Evolutionary conservation across 2,113 vertebrate genomes (phyloP), one percentile per base, ranked within the genome.

Genomic region (Setophaga kirtlandii): DNA sequence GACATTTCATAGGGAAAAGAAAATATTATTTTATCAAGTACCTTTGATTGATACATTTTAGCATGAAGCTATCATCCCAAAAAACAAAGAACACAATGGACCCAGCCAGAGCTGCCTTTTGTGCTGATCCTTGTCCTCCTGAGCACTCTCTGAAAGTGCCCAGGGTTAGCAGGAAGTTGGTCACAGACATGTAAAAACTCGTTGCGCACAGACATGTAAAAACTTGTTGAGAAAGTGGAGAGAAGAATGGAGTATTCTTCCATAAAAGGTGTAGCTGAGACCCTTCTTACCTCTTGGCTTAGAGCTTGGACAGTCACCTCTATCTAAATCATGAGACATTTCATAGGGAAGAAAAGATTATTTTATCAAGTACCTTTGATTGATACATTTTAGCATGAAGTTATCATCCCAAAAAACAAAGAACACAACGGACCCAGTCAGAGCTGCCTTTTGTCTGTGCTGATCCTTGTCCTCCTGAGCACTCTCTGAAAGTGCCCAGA

Each of bases 191-290:
- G 37, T 37, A 37, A 37, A 37, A 37, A 37, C 37, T 37, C 25
- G 33, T 3, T 41, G 47, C 65, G 60, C 65, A 28, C 25, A n/a
- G 69, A 41, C 0, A 0, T 0, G 0, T 11, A 50, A 75, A 82
- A 68, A 14, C 2, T 31, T 37, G 22, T 12, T 53, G 58, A 78
- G 58, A 19, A 53, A 33, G 10, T 12, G 2, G 7, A 68, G 13
- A 47, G 42, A 37, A 79, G 12, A 58, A 50, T 2, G 22, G 31
- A 44, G 1, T 25, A 14, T 35, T 87, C 10, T 64, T n/a, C 52
- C 58, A 50, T 15, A 73, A 46, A 50, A 49, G 1, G 3, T 9
- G 31, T 7, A 46, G 28, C 59, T 76, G 46, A 86, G 35, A 20
- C 19, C 35, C 6, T 74, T 83, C 82, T 95, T 80, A 88, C 84